phyloP scores from a whole-genome alignment of 2,113 vertebrate species.

The Clupea harengus region DNA sequence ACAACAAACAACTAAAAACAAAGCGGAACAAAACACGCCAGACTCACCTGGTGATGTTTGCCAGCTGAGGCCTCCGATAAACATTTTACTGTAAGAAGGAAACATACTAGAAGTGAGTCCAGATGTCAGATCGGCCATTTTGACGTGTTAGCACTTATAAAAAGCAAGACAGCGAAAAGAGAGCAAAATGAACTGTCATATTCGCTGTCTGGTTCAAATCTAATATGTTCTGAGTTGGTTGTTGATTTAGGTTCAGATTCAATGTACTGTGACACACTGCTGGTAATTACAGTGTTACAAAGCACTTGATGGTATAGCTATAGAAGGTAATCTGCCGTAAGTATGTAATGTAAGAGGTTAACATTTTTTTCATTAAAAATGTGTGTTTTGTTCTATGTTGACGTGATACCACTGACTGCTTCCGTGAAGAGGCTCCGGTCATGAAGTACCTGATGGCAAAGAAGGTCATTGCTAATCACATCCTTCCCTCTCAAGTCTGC shows the following conservation, averaged over 20 bases:
- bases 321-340: not conserved
- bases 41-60: constrained; percentile 57
- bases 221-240: not conserved
- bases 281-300: not conserved
- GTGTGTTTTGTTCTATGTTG: not conserved
- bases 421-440: not conserved
- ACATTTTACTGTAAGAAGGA: constrained; percentile 75
- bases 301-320: not conserved
- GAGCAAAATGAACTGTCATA: no score
- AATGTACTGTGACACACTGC: not conserved
- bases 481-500: not conserved
- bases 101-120: constrained; percentile 81
- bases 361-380: not conserved
- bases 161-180: constrained; percentile 47
- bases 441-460: not conserved
- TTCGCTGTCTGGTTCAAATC: not conserved
- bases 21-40: no score
- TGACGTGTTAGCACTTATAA: constrained; percentile 84
- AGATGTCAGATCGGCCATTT: constrained; percentile 89
- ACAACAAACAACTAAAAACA: no score
- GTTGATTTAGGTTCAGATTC: not conserved
- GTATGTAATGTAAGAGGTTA: not conserved
- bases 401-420: not conserved
- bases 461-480: not conserved
- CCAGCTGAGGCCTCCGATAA: constrained; percentile 83